A percentile compares a stretch with the other conserved stretches of the same genome.
Evolutionary conservation across 2,113 vertebrate species (phyloP).

Genomic region (Notarius quadriscutis): DNA sequence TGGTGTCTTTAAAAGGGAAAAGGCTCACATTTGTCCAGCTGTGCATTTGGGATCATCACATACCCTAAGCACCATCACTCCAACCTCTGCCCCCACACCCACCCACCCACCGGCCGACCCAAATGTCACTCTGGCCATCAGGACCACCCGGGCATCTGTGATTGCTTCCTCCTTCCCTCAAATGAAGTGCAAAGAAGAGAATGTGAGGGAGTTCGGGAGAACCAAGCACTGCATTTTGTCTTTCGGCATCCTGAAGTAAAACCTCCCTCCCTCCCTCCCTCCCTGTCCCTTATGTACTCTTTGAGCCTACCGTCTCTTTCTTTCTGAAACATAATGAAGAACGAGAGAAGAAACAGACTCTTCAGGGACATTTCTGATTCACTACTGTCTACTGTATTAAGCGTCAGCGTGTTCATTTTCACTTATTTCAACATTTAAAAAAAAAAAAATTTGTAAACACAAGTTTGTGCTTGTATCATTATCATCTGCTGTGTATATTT

Average conservation of each 20-base stretch:
- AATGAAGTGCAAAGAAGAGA: conserved; percentile 43
- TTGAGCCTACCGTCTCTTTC: not conserved
- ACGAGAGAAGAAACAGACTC: not conserved
- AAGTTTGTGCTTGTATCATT: not conserved
- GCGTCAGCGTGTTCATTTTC: not conserved
- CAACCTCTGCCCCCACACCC: conserved; percentile 38
- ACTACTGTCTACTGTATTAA: not conserved
- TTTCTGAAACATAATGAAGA: not conserved
- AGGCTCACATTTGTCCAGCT: conserved; percentile 50
- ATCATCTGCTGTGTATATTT: not conserved
- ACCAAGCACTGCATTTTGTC: not conserved
- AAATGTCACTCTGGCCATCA: conserved; percentile 69
- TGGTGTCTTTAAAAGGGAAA: not conserved
- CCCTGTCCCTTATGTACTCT: not conserved
- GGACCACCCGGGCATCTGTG: conserved; percentile 69
- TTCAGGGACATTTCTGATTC: not conserved
- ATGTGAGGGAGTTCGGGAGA: not conserved
- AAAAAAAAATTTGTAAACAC: too few relatives aligned
- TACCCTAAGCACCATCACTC: conserved; percentile 49
- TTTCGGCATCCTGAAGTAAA: not conserved
- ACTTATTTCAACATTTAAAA: too few relatives aligned
- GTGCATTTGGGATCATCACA: conserved; percentile 60
- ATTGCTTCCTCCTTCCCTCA: conserved; percentile 67
- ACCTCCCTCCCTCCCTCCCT: not conserved
- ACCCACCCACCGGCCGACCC: conserved; percentile 7